Percentiles rank a stretch among this genome's conserved stretches.
phyloP scores from a whole-genome alignment of 1,140 invertebrate species.

The Drusus annulatus region DNA sequence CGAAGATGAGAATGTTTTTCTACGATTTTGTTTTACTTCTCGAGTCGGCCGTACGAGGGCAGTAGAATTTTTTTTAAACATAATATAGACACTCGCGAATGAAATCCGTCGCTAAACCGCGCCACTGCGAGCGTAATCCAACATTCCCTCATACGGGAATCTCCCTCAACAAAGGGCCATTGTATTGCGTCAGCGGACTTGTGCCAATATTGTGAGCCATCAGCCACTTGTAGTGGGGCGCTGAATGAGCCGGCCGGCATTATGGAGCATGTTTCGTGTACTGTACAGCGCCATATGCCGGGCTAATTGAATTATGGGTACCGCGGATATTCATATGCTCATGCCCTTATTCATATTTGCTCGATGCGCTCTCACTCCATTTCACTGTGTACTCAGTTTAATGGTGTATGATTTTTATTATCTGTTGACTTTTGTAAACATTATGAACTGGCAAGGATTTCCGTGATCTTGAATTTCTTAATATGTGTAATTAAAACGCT shows the following conservation, averaged over 20 bases:
- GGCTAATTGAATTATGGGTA: slow-evolving; percentile 38
- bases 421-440: too few relatives aligned
- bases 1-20: too few relatives aligned
- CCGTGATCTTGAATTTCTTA: too few relatives aligned
- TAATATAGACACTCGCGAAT: too few relatives aligned
- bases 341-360: slow-evolving; percentile 30
- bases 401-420: background rate
- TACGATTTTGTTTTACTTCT: too few relatives aligned
- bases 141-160: slow-evolving; percentile 6
- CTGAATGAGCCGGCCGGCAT: background rate
- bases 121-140: background rate
- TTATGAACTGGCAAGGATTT: too few relatives aligned
- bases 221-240: slow-evolving; percentile 4
- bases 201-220: slow-evolving; percentile 35
- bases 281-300: slow-evolving; percentile 17
- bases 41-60: too few relatives aligned
- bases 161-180: slow-evolving; percentile 27
- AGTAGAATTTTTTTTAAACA: too few relatives aligned
- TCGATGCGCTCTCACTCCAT: slow-evolving; percentile 9
- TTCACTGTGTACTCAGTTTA: background rate
- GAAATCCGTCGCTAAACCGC: background rate
- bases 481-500: too few relatives aligned
- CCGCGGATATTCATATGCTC: slow-evolving; percentile 28
- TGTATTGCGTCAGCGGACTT: slow-evolving; percentile 27
- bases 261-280: background rate